These are phyloP conservation scores for Thymelicus sylvestris DNA, from an alignment of 2,888 invertebrate species.

Conservation along the genomic window DNA sequence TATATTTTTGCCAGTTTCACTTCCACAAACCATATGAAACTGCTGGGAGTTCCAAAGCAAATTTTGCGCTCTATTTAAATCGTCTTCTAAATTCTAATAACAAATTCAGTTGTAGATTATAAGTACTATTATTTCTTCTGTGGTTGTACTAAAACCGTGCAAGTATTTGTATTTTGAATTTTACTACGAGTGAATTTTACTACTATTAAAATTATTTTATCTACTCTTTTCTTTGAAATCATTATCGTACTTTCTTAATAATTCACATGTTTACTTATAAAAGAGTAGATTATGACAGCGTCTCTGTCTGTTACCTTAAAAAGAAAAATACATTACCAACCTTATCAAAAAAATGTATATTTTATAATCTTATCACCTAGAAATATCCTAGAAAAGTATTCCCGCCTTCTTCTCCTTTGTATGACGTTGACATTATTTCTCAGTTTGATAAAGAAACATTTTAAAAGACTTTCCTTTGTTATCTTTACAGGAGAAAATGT, in stretches of 20 bases:
- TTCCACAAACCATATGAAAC: neutral
- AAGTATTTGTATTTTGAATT: neutral
- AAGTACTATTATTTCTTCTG: too few relatives aligned
- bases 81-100: neutral
- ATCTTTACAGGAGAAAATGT: constrained; percentile 5
- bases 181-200: neutral
- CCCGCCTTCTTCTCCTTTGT: neutral
- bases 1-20: neutral
- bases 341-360: too few relatives aligned
- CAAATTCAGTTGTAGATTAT: neutral
- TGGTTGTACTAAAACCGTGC: neutral
- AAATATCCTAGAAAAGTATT: too few relatives aligned
- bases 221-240: too few relatives aligned
- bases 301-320: too few relatives aligned
- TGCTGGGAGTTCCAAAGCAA: neutral
- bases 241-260: too few relatives aligned
- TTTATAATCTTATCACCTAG: too few relatives aligned
- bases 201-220: neutral
- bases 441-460: constrained; percentile 21
- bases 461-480: constrained; percentile 14
- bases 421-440: constrained; percentile 17
- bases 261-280: too few relatives aligned
- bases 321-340: too few relatives aligned
- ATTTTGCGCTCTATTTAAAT: neutral
- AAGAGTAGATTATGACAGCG: too few relatives aligned